These are phyloP conservation scores for Phorcus lineatus DNA, from an alignment of 2,888 invertebrate genomes.

Conservation along the genomic window DNA sequence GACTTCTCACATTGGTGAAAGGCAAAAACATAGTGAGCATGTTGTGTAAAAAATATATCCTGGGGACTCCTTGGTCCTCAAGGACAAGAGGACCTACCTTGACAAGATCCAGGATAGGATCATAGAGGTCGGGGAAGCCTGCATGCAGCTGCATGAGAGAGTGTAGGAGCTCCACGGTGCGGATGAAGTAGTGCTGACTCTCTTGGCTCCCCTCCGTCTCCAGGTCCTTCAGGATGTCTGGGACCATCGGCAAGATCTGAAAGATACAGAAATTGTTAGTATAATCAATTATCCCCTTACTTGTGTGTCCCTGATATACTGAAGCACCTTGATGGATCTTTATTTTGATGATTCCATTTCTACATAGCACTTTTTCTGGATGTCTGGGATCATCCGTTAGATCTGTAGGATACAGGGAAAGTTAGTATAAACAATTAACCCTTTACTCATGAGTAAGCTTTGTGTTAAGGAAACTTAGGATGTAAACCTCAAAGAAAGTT, in stretches of 20 bases:
- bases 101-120: slow-evolving; percentile 67
- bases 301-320: too few relatives aligned
- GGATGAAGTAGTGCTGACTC: slow-evolving; percentile 40
- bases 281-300: too few relatives aligned
- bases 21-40: too few relatives aligned
- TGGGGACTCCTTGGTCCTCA: too few relatives aligned
- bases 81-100: slow-evolving; percentile 58
- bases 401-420: slow-evolving; percentile 49
- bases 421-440: neutral
- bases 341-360: too few relatives aligned
- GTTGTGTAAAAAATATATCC: too few relatives aligned
- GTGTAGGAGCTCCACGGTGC: slow-evolving; percentile 65
- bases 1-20: too few relatives aligned
- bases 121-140: slow-evolving; percentile 74
- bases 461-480: too few relatives aligned
- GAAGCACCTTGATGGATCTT: too few relatives aligned
- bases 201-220: slow-evolving; percentile 43
- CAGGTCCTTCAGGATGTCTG: slow-evolving; percentile 47
- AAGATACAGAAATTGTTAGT: neutral
- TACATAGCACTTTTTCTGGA: too few relatives aligned
- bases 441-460: neutral
- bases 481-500: neutral
- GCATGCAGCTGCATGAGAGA: slow-evolving; percentile 70
- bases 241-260: slow-evolving; percentile 60
- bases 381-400: slow-evolving; percentile 52